Evolutionary conservation across 2,888 invertebrate species (phyloP), one percentile per base, ranked within the genome.

Genomic region (Saturnia japonica): DNA sequence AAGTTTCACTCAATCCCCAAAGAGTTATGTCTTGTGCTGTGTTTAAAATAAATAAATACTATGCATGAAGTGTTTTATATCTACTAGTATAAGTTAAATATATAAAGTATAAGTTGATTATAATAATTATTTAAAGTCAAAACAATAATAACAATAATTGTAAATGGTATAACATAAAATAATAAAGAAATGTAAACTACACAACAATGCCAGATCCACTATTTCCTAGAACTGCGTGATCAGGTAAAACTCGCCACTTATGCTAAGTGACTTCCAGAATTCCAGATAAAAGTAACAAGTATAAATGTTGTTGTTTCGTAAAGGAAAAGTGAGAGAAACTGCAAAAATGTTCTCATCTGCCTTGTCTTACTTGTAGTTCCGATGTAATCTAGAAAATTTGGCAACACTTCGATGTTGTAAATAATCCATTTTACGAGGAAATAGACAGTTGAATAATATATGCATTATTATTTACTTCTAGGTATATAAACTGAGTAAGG

Each of bases 221-320:
- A 2, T 34, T 67, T 70, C 69, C 3, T 45, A 40, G 16, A 9
- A 51, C 57, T 47, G 34, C 11, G 69, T 75, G 70, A 72, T 80
- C 91, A 91, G 91, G 91, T 91, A 74, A 84, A 60, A 85, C 84
- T 85, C 85, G 70, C 86, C 88, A 91, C 90, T 91, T 88, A 91
- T 90, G 90, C 88, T 90, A 91, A 92, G 91, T 90, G 89, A 84
- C 80, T 83, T 78, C 78, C 75, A 60, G 25, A 60, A 60, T 60
- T 60, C 57, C 40, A 80, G 79, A 83, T 78, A 78, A 79, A 80
- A 28, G 45, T 62, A 69, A 78, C 80, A 80, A 28, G 45, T 62
- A 69, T 34, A 34, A 45, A 25, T 54, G 47, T 42, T 64, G 22
- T 60, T 42, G 67, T 45, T 69, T 75, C 74, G 72, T 73, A 74